phyloP scores from a whole-genome alignment of 2,888 invertebrate genomes.

The Lutraria lutraria region DNA sequence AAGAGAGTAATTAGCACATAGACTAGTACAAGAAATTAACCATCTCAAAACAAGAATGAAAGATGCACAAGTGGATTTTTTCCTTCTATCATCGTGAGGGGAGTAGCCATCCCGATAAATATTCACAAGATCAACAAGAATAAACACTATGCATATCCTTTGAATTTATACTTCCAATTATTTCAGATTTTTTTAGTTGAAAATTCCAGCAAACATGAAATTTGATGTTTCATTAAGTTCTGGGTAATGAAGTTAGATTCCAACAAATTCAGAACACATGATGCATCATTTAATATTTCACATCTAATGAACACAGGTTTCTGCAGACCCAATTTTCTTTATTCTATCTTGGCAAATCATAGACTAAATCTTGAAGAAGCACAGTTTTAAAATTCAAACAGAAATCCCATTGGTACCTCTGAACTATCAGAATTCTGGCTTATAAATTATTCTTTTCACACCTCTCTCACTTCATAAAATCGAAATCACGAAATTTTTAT shows the following conservation, averaged over 20 bases:
- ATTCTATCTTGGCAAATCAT: slow-evolving; percentile 17
- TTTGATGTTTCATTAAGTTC: neutral
- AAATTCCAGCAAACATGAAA: neutral
- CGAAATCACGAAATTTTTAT: slow-evolving; percentile 30
- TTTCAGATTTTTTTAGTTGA: neutral
- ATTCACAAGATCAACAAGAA: neutral
- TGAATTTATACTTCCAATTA: neutral
- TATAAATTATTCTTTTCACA: slow-evolving; percentile 10
- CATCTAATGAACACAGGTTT: neutral
- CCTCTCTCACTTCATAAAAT: neutral
- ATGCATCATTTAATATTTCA: neutral
- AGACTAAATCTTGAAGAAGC: neutral
- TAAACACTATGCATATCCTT: neutral
- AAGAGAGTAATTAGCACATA: neutral
- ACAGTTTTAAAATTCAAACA: slow-evolving; percentile 15
- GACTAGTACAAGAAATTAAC: slow-evolving; percentile 35
- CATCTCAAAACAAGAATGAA: slow-evolving; percentile 26
- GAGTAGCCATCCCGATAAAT: neutral
- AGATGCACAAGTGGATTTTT: neutral
- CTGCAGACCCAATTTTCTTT: neutral
- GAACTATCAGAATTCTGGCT: neutral
- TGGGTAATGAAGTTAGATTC: neutral
- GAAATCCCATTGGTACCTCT: neutral
- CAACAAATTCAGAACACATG: neutral
- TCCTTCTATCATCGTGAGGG: neutral